Evolutionary conservation across 2,113 vertebrate genomes (phyloP).

Genomic region (Carassius auratus): DNA sequence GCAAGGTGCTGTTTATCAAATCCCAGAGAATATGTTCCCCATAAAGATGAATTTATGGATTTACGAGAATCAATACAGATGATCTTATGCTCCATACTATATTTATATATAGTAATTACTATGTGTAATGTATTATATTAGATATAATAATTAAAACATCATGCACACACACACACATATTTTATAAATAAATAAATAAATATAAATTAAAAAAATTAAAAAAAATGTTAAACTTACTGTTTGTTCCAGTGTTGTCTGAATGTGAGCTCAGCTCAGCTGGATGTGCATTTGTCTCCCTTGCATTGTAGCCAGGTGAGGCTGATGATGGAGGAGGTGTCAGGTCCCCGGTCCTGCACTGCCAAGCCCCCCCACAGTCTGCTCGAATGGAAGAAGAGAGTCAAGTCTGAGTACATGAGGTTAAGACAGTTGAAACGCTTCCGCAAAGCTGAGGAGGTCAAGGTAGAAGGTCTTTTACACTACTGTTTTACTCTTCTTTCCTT

Average conservation of each 20-base stretch:
- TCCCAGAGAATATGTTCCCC: neutral
- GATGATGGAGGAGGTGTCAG: slow-evolving; percentile 70
- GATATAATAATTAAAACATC: too few species aligned
- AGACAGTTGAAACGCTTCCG: slow-evolving; percentile 92
- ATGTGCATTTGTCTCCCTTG: neutral
- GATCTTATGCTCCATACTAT: neutral
- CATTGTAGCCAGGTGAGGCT: slow-evolving; percentile 65
- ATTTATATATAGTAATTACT: neutral
- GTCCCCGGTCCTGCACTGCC: slow-evolving; percentile 40
- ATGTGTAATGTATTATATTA: too few species aligned
- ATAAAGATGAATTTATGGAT: neutral
- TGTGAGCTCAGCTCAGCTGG: neutral
- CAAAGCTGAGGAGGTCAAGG: slow-evolving; percentile 90
- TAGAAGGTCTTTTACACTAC: slow-evolving; percentile 56
- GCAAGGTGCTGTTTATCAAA: slow-evolving; percentile 4
- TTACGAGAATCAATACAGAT: neutral
- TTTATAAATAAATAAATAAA: too few species aligned
- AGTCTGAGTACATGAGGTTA: slow-evolving; percentile 96
- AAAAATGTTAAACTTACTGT: too few species aligned
- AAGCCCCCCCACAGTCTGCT: slow-evolving; percentile 75
- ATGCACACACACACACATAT: too few species aligned
- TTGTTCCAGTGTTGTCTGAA: neutral
- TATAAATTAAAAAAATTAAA: too few species aligned
- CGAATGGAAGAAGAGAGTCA: slow-evolving; percentile 96
- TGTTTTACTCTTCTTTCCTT: too few species aligned